A percentile compares a stretch with the other conserved stretches of the same genome.
Conservation (phyloP, 2,888 invertebrate species). For the Meiosimyza decipiens region DNA sequence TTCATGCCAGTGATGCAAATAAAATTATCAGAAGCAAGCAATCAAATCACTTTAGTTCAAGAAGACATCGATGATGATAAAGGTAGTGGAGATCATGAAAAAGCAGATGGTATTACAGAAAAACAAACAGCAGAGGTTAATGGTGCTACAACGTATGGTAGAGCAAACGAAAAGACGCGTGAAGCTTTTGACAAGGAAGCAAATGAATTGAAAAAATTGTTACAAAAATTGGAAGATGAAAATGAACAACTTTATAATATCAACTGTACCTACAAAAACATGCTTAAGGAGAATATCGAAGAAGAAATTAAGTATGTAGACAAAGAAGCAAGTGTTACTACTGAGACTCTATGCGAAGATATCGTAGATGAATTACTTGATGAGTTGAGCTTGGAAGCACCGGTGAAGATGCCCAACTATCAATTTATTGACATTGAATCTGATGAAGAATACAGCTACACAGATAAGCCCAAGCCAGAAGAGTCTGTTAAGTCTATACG, state of each 20-base stretch:
- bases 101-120: not conserved
- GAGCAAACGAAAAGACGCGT: slow-evolving; percentile 24
- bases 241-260: slow-evolving; percentile 45
- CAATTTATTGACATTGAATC: slow-evolving; percentile 51
- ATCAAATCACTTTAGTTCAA: too few relatives aligned
- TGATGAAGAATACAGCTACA: slow-evolving; percentile 52
- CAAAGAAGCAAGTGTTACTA: slow-evolving; percentile 23
- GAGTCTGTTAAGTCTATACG: slow-evolving; percentile 41
- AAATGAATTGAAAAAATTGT: slow-evolving; percentile 46
- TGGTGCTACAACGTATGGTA: not conserved
- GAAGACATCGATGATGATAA: too few relatives aligned
- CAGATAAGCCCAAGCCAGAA: slow-evolving; percentile 38
- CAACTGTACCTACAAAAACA: slow-evolving; percentile 32
- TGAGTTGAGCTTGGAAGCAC: slow-evolving; percentile 36
- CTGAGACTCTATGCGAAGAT: slow-evolving; percentile 40
- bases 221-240: slow-evolving; percentile 54
- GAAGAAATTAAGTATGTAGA: slow-evolving; percentile 35
- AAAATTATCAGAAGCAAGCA: too few relatives aligned
- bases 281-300: slow-evolving; percentile 35
- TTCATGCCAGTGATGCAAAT: too few relatives aligned
- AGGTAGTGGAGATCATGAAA: not conserved
- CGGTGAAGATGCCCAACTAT: slow-evolving; percentile 43
- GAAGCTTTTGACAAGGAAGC: slow-evolving; percentile 50
- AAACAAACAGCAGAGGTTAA: not conserved
- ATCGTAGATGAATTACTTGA: slow-evolving; percentile 49